Base-by-base conservation (phyloP, 2,797 vertebrate species). In the Diceros bicornis region DNA sequence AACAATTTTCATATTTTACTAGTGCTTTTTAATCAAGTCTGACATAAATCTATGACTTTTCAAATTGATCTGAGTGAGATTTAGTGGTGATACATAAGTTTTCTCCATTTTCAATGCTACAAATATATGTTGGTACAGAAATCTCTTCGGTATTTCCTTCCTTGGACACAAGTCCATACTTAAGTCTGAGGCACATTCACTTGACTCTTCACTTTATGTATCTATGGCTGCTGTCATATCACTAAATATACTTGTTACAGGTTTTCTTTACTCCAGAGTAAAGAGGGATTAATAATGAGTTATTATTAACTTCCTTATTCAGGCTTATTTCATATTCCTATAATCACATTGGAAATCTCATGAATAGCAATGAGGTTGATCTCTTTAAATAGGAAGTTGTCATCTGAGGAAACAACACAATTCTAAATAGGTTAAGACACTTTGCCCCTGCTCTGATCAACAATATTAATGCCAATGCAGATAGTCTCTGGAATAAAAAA, bases 291-390 rank as follows among this genome's bases (percentile, higher is more conserved):
- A 91, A 83, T 95, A 68, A 69, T 96, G 50, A 96, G 21, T 61
- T 68, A 71, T 72, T 50, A 84, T 92, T 88, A 96, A 69, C 9
- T 32, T 96, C 5, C 55, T 95, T 75, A 97, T 66, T 95, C 25
- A 79, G 2, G 1, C n/a, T 96, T 82, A 94, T 66, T 95, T 96
- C 47, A 79, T 93, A 91, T 90, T 90, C 21, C 4, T 41, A 44
- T 64, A 90, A 94, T 92, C 89, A 91, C 34, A 27, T 8, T 57
- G 18, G 29, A 93, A 96, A 91, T 89, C 86, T 96, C 74, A 94
- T 93, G 75, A 96, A 94, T 90, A 96, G 12, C 90, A 95, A 72
- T 87, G n/a, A 97, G 61, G 47, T 88, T 92, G 52, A 68, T 91
- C 50, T 83, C 64, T 94, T 81, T 95, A 89, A 94, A 79, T 47